phyloP scores from a whole-genome alignment of 2,113 vertebrate species.

The Nothoprocta pentlandii region DNA sequence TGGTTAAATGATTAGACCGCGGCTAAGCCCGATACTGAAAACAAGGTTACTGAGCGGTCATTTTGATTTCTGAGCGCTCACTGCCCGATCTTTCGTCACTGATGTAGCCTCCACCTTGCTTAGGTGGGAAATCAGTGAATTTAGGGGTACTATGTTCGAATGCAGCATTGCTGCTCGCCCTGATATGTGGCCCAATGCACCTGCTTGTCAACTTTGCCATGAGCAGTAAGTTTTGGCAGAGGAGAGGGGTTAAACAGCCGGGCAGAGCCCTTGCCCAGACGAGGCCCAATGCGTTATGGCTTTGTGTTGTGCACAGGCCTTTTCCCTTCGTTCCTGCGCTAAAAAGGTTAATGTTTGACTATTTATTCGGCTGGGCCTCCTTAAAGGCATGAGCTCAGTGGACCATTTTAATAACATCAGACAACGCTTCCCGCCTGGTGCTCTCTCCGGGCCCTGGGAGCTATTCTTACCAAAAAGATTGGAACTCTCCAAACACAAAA shows the following conservation, averaged over 20 bases:
- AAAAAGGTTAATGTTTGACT: slow-evolving; percentile 51
- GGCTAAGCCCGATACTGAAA: not conserved
- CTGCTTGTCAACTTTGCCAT: accelerated
- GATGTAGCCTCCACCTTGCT: not conserved
- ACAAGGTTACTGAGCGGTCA: not conserved
- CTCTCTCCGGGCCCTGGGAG: slow-evolving; percentile 5
- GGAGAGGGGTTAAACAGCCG: not conserved
- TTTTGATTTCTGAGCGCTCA: not conserved
- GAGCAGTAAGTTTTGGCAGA: not conserved
- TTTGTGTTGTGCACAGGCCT: accelerated
- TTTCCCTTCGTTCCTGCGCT: not conserved
- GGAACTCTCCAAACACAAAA: not conserved
- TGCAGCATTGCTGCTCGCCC: accelerated
- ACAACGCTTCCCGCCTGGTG: slow-evolving; percentile 30
- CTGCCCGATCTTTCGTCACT: not conserved
- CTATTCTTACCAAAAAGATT: slow-evolving; percentile 29
- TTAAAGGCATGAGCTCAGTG: slow-evolving; percentile 56
- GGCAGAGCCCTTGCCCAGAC: not conserved
- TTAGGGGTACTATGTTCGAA: not conserved
- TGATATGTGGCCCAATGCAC: accelerated
- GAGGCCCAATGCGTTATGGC: not conserved
- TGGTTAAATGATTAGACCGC: not conserved
- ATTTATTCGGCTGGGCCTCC: not conserved
- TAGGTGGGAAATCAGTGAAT: not conserved
- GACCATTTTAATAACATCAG: slow-evolving; percentile 57